These are phyloP conservation scores for Rhyacichthys aspro DNA, from an alignment of 2,797 vertebrate genomes.

Conservation along the genomic window DNA sequence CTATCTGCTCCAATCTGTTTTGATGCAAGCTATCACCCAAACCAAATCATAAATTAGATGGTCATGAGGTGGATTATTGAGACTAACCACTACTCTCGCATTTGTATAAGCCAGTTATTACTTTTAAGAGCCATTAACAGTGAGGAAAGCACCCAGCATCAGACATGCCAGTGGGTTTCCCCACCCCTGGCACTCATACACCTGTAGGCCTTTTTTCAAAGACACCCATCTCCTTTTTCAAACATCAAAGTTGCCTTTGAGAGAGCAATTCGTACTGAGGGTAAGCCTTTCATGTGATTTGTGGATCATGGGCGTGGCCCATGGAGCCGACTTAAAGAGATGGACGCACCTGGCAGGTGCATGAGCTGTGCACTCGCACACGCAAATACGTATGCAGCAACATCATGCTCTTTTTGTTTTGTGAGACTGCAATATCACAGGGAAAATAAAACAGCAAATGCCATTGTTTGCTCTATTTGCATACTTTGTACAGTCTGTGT, in stretches of 20 bases:
- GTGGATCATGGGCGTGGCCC: constrained; percentile 75
- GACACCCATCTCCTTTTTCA: constrained; percentile 77
- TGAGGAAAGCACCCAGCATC: constrained; percentile 68
- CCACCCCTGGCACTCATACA: constrained; percentile 69
- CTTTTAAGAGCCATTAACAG: constrained; percentile 37
- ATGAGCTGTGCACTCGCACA: constrained; percentile 49
- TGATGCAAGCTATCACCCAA: constrained; percentile 12
- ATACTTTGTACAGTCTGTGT: constrained; percentile 81
- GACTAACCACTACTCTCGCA: constrained; percentile 8
- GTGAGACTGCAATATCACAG: constrained; percentile 73
- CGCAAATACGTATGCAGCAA: constrained; percentile 56
- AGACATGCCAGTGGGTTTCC: constrained; percentile 51
- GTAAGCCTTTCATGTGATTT: constrained; percentile 80
- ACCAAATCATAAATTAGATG: constrained; percentile 42
- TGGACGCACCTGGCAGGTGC: constrained; percentile 83
- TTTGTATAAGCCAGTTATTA: constrained; percentile 36
- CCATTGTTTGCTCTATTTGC: constrained; percentile 82
- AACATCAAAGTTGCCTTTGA: constrained; percentile 82
- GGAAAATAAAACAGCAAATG: constrained; percentile 78
- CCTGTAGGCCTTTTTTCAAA: constrained; percentile 78
- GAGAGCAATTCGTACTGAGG: constrained; percentile 72
- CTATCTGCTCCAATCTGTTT: constrained; percentile 37
- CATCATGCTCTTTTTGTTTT: constrained; percentile 68
- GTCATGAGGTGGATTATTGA: constrained; percentile 52
- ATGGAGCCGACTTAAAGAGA: constrained; percentile 67